A percentile compares a stretch with the other conserved stretches of the same genome.
Conservation (phyloP, 1,140 invertebrate genomes). For the Ceratina calcarata region DNA sequence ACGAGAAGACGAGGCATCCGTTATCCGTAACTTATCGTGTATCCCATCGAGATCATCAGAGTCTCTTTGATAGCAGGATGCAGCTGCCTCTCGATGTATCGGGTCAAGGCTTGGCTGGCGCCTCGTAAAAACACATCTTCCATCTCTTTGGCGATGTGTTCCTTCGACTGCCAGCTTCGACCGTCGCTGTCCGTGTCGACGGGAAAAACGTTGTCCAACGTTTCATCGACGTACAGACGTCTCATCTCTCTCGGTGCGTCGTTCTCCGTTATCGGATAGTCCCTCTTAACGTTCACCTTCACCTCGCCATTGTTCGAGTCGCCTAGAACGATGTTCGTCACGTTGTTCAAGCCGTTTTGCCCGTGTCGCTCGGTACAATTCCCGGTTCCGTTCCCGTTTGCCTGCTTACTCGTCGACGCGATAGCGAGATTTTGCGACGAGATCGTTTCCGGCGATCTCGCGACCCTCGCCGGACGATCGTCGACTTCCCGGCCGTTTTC, state of each 20-base stretch:
- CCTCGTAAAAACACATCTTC: slow-evolving; percentile 90
- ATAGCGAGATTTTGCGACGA: slow-evolving; percentile 58
- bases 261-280: slow-evolving; percentile 9
- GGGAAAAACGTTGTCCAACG: slow-evolving; percentile 37
- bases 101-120: slow-evolving; percentile 88
- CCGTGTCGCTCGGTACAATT: slow-evolving; percentile 6
- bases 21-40: slow-evolving; percentile 89
- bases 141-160: slow-evolving; percentile 87
- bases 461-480: neutral
- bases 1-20: too few species aligned
- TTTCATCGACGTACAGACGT: slow-evolving; percentile 40
- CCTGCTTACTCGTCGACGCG: slow-evolving; percentile 43
- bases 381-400: neutral
- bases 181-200: slow-evolving; percentile 48
- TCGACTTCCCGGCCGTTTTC: slow-evolving; percentile 1
- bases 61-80: slow-evolving; percentile 92
- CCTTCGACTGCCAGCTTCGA: slow-evolving; percentile 75
- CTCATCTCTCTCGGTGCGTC: slow-evolving; percentile 58
- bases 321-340: neutral
- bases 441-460: slow-evolving; percentile 51
- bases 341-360: neutral
- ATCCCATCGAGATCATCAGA: slow-evolving; percentile 91
- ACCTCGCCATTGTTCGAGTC: slow-evolving; percentile 1
- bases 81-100: slow-evolving; percentile 90
- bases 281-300: slow-evolving; percentile 44